Conservation (phyloP, 2,113 vertebrate species). For the Sebastes fasciatus region DNA sequence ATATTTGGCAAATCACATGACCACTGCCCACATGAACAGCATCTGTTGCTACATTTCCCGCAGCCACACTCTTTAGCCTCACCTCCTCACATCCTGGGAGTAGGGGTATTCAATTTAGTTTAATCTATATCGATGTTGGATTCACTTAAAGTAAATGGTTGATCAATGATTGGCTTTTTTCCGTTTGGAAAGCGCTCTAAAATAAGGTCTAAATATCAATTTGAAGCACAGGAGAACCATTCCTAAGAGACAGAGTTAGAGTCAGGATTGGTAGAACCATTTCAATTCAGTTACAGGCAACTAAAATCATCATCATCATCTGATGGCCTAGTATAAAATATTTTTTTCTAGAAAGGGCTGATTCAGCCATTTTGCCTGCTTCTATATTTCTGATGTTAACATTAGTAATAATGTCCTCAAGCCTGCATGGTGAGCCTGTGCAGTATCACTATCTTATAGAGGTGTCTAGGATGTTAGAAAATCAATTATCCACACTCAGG, state of each 20-base stretch:
- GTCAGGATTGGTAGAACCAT: neutral
- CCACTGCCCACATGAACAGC: slow-evolving; percentile 59
- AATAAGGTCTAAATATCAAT: slow-evolving; percentile 17
- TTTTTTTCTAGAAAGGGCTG: neutral
- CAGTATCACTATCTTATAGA: neutral
- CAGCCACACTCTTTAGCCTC: slow-evolving; percentile 40
- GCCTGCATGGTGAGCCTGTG: neutral
- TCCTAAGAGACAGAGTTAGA: neutral
- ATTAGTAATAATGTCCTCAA: slow-evolving; percentile 1
- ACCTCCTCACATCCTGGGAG: slow-evolving; percentile 35
- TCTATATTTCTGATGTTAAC: neutral
- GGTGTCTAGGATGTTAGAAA: neutral
- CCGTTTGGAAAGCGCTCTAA: neutral
- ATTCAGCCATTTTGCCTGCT: neutral
- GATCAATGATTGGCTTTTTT: slow-evolving; percentile 24
- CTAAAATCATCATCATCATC: neutral
- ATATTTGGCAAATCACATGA: slow-evolving; percentile 62
- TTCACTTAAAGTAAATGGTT: slow-evolving; percentile 30
- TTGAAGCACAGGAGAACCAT: neutral
- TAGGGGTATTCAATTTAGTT: slow-evolving; percentile 17
- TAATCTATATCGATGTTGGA: slow-evolving; percentile 6
- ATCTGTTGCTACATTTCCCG: slow-evolving; percentile 60
- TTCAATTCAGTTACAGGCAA: neutral
- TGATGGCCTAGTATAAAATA: neutral
- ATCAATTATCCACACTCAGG: neutral